Percentiles rank a stretch among this genome's conserved stretches.
These are phyloP conservation scores for Andricus grossulariae DNA, from an alignment of 1,140 invertebrate species.

Conservation along the genomic window DNA sequence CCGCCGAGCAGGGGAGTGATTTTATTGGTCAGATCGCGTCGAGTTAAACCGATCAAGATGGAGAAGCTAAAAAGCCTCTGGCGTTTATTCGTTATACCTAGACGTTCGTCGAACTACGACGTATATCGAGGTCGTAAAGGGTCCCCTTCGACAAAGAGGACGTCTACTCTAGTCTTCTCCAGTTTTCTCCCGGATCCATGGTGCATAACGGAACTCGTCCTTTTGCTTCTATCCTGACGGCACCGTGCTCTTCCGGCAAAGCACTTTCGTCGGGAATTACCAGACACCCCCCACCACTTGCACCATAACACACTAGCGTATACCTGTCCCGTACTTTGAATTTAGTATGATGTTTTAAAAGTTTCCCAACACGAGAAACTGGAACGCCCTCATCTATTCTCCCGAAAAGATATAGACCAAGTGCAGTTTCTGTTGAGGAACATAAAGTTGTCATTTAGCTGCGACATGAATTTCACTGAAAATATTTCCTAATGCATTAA, in stretches of 20 bases:
- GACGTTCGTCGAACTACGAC: constrained; percentile 49
- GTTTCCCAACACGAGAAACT: constrained; percentile 48
- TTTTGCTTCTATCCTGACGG: constrained; percentile 42
- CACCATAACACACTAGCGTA: constrained; percentile 50
- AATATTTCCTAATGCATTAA: not conserved
- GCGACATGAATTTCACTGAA: not conserved
- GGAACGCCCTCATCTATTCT: not conserved
- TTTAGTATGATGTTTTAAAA: constrained; percentile 53
- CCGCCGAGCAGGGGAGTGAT: constrained; percentile 51
- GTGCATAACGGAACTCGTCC: constrained; percentile 43
- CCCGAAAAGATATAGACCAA: not conserved
- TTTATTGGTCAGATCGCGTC: constrained; percentile 69
- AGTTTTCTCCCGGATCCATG: constrained; percentile 32
- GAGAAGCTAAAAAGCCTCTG: constrained; percentile 70
- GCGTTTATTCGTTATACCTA: constrained; percentile 65
- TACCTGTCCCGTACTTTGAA: constrained; percentile 51
- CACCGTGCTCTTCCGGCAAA: constrained; percentile 47
- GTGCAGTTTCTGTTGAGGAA: not conserved
- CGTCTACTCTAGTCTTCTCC: constrained; percentile 16
- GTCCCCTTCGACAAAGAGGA: constrained; percentile 52
- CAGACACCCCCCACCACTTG: constrained; percentile 45
- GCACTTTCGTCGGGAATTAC: constrained; percentile 58
- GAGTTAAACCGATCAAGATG: constrained; percentile 74
- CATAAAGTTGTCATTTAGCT: not conserved
- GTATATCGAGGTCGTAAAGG: constrained; percentile 67